Base-by-base conservation (phyloP, 1,140 invertebrate genomes). In the Aphaenogaster floridana region DNA sequence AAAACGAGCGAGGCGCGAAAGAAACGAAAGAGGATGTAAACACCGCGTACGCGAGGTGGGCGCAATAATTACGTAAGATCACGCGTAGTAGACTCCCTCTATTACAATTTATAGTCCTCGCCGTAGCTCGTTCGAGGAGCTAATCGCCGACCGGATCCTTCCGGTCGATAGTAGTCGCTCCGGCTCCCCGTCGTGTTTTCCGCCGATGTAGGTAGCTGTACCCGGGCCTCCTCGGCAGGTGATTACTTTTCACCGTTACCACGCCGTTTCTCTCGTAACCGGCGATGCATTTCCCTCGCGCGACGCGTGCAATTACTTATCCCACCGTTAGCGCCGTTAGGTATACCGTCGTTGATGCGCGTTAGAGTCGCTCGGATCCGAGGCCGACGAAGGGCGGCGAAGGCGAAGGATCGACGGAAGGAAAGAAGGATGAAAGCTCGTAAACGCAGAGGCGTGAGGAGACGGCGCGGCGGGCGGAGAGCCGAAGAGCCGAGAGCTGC, bases 41-140 rank as follows among this genome's bases (percentile, higher is more conserved):
- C 50, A 9, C 11, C 5, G 39, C n/a, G n/a, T 48, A 28, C n/a
- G 57, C 34, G 45, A 71, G 77, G 45, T 36, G 54, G 57, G 17
- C 39, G 45, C 79, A 68, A 72, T 88, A 88, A 88, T 87, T 87
- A 78, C 78, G 71, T 84, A 76, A 72, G 48, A 50, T 50, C 50
- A n/a, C 68, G 54, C 80, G 36, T 36, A 28, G 66, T 54, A 66
- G 34, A 68, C 17, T 36, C 39, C 39, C 59, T 80, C 48, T 79
- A 90, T 90, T 78, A 87, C 87, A 57, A 90, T 90, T 90, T 90
- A 90, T 90, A 85, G 88, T 71, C 13, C 77, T 71, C 59, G 69
- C 66, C 48, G 28, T n/a, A 54, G 42, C 74, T 83, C 85, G 61
- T 86, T 89, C 87, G 36, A 76, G 64, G 50, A 89, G 84, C 63